Base-by-base conservation (phyloP, 2,888 invertebrate species). In the Tiphia femorata region DNA sequence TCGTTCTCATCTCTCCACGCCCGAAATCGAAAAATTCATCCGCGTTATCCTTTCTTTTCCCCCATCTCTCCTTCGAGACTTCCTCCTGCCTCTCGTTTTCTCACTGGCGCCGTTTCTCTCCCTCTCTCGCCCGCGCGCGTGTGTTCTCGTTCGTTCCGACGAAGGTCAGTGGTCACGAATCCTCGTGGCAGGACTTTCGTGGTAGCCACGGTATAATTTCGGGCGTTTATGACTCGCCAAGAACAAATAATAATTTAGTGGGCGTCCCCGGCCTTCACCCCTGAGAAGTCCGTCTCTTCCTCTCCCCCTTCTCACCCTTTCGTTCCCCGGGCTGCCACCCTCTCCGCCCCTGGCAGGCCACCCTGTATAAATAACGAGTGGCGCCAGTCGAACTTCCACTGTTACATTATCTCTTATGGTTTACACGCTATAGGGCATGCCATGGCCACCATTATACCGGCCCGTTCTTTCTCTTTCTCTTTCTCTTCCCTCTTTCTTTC, bases 191-290 rank as follows among this genome's bases (percentile, higher is more conserved):
- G 58, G 58, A 54, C 66, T 48, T n/a, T 70, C 70, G 70, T 67
- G 70, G 77, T 77, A 77, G 76, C 78, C 72, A n/a, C 72, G 77
- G 75, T 81, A 81, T 81, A 81, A 82, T 82, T 82, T 80, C 58
- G 77, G 74, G 75, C 79, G 76, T 81, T 82, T 81, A 81, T 79
- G 78, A 79, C 79, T 78, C 75, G 78, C 78, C 79, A 73, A 79
- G 79, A 78, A 80, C 79, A 81, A 81, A 81, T 82, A 81, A 82
- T 83, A 82, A 82, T 83, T 82, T 82, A 82, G 81, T 81, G 80
- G 82, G 82, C 81, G 82, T 80, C 78, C 75, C 73, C 62, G 58
- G 56, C 52, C 67, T 65, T 70, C 70, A 64, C 56, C 64, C 62
- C 60, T 44, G 57, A 57, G 58, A 58, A 50, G 46, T 49, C 49